Base-by-base conservation (phyloP, 37 sponge, comb jelly and placozoan genomes). In the Spongia lamella region DNA sequence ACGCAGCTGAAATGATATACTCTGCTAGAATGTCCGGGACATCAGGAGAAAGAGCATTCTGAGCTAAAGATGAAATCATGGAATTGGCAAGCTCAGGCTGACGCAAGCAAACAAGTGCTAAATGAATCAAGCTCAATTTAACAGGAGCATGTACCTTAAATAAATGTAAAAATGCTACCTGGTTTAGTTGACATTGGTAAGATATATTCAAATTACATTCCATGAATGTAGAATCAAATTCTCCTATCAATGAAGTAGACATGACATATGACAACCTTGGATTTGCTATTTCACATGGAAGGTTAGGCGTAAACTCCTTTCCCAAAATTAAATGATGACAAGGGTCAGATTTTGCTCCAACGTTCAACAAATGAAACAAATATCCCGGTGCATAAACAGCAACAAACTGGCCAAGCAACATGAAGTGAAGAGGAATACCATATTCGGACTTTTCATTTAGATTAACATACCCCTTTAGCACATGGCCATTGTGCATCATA, bases 401-500 rank as follows among this genome's bases (percentile, higher is more conserved):
- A 21, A 86, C 76, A 61, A 75, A 86, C 22, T 59, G 51, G 19
- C 81, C 74, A 9, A 86, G 3, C 25, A 79, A 53, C 81, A 80
- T 80, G 63, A 86, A 86, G 33, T 80, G 75, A 15, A 86, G 58
- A 49, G 60, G 47, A 31, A 66, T 25, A 26, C 50, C 16, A 38
- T 52, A n/a, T 0, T n/a, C 22, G 24, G 74, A 20, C 11, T 61
- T 53, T 14, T 25, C 51, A 26, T 81, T 47, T n/a, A 80, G 39
- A 4, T 75, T 70, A 15, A 86, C 81, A 33, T 75, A 68, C 25
- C 60, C 75, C 39, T 80, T 61, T 14, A 86, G 50, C 25, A 75
- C 70, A 25, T 86, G 64, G 33, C 87, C 81, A 62, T 86, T 86
- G 81, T 86, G 80, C 24, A 86, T 49, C 53, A 80, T 80, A 70